Percentiles rank a stretch among this genome's conserved stretches.
These are phyloP conservation scores for Sceloporus undulatus DNA, from an alignment of 2,113 vertebrate genomes.

Conservation along the genomic window DNA sequence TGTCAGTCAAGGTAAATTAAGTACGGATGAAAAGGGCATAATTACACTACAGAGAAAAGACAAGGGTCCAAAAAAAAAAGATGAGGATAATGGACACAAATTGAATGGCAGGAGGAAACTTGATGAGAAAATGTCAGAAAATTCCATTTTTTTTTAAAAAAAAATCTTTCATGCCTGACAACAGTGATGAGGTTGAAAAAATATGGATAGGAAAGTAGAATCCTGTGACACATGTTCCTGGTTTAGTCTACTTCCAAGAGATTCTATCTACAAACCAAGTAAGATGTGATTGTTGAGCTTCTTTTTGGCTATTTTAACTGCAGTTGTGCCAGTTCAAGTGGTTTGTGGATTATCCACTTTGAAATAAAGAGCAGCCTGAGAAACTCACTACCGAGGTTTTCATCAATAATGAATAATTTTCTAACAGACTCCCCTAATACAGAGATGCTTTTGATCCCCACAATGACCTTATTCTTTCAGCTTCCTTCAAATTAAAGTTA, in stretches of 20 bases:
- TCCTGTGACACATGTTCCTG: too few relatives aligned
- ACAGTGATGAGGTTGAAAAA: neutral
- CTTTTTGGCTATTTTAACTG: neutral
- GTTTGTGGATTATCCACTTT: neutral
- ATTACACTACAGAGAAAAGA: neutral
- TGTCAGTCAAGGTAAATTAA: neutral
- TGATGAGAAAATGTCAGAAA: neutral
- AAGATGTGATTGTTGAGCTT: neutral
- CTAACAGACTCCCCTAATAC: neutral
- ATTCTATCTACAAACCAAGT: neutral
- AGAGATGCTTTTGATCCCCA: neutral
- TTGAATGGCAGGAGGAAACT: neutral
- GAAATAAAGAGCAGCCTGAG: neutral
- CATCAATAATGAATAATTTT: conserved; percentile 12
- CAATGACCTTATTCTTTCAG: conserved; percentile 8
- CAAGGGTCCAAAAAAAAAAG: neutral
- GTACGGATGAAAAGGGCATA: neutral
- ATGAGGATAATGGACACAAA: neutral
- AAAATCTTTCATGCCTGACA: neutral
- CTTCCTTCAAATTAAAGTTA: conserved; percentile 10
- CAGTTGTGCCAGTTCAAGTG: neutral
- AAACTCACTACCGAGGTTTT: neutral
- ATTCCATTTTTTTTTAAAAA: neutral
- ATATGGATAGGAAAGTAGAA: neutral
- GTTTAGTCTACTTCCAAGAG: neutral